A percentile compares a stretch with the other conserved stretches of the same genome.
phyloP scores from a whole-genome alignment of 2,888 invertebrate genomes.

The Drosophila suboccidentalis region DNA sequence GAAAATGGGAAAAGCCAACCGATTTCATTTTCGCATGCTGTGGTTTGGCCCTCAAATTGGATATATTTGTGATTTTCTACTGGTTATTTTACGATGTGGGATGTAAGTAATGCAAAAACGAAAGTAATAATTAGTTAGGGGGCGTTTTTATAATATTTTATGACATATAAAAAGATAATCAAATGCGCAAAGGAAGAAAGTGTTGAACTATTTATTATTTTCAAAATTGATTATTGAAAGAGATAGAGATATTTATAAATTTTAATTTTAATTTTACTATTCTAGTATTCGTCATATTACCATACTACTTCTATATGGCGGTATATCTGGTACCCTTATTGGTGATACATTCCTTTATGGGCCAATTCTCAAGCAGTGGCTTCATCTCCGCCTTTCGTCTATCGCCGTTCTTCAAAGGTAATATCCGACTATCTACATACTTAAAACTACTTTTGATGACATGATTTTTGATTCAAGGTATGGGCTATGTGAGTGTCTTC shows the following conservation, averaged over 20 bases:
- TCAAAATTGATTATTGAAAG: neutral
- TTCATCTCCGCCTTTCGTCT: conserved; percentile 93
- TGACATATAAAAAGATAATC: no score
- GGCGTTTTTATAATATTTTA: neutral
- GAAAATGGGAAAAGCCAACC: conserved; percentile 90
- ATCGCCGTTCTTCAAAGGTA: conserved; percentile 95
- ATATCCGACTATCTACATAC: neutral
- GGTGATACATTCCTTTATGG: conserved; percentile 94
- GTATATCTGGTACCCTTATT: conserved; percentile 94
- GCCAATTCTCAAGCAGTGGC: conserved; percentile 93
- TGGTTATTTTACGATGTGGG: conserved; percentile 70
- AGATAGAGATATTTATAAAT: no score
- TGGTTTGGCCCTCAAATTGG: conserved; percentile 93
- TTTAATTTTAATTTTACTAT: neutral
- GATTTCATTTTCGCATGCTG: conserved; percentile 93
- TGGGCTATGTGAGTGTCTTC: conserved; percentile 93
- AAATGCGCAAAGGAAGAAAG: no score
- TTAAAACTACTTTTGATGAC: neutral
- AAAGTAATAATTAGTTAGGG: neutral
- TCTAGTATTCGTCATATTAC: conserved; percentile 71
- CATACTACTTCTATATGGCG: conserved; percentile 86
- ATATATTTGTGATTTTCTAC: conserved; percentile 90
- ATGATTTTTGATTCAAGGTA: conserved; percentile 87
- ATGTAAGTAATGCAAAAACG: conserved; percentile 67
- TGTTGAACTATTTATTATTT: neutral